Evolutionary conservation across 2,888 invertebrate species (phyloP).

Genomic region (Epinotia brunnichana): DNA sequence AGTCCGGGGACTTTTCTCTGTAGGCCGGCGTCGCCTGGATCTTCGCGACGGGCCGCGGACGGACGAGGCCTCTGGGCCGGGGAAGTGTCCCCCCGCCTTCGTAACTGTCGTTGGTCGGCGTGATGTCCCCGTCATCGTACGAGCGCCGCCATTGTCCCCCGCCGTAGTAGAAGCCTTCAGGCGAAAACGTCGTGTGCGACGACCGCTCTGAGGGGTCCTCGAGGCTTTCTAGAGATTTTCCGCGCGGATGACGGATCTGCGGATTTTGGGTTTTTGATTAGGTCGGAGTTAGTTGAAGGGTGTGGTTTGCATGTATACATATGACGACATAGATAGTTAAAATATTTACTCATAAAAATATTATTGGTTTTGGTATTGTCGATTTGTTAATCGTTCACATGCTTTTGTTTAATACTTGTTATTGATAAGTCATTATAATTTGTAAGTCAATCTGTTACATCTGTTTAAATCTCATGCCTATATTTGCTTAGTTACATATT

Average conservation of each 20-base stretch:
- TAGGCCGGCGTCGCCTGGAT: constrained; percentile 84
- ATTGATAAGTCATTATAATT: constrained; percentile 1
- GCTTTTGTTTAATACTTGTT: constrained; percentile 30
- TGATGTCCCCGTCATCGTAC: constrained; percentile 95
- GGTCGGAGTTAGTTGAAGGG: background rate
- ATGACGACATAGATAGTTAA: constrained; percentile 40
- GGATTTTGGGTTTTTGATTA: background rate
- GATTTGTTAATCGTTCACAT: constrained; percentile 34
- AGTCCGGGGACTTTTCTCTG: constrained; percentile 75
- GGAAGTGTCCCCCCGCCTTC: constrained; percentile 94
- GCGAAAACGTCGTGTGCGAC: constrained; percentile 84
- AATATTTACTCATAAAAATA: constrained; percentile 28
- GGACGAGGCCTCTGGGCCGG: constrained; percentile 90
- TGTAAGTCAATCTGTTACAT: constrained; percentile 8
- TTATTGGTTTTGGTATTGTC: constrained; percentile 7
- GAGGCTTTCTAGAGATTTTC: constrained; percentile 92
- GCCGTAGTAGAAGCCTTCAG: constrained; percentile 84
- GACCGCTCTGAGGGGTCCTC: constrained; percentile 89
- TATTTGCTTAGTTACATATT: constrained; percentile 32
- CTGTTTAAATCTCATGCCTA: constrained; percentile 37
- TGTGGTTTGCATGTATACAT: constrained; percentile 14
- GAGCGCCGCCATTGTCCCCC: constrained; percentile 88
- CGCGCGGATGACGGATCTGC: constrained; percentile 91
- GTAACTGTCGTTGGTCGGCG: constrained; percentile 89
- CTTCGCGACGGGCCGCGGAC: constrained; percentile 92